phyloP scores from a whole-genome alignment of 1,140 invertebrate species.

The Zaprionus gabonicus region DNA sequence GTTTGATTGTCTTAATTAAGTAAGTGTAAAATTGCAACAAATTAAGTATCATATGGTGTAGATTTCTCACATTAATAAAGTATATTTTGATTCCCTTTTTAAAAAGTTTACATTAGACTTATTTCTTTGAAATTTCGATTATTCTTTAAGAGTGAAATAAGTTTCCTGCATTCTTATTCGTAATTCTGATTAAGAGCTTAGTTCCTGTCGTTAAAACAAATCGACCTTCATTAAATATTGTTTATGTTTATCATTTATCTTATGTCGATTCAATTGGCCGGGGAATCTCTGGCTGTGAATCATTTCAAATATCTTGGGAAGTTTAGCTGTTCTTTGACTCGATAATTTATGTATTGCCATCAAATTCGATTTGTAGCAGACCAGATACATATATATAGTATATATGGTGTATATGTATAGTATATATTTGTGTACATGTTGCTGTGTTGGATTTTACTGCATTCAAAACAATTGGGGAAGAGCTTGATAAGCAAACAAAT shows the following conservation, averaged over 20 bases:
- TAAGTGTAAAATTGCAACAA: no score
- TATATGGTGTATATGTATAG: constrained; percentile 2
- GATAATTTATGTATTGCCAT: constrained; percentile 40
- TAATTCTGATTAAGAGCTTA: neutral
- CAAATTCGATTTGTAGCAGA: constrained; percentile 10
- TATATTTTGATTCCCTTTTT: neutral
- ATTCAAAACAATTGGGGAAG: constrained; percentile 65
- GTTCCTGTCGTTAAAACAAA: constrained; percentile 29
- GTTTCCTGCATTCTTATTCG: neutral
- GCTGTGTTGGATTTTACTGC: constrained; percentile 38
- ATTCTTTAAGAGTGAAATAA: neutral
- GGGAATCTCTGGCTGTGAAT: constrained; percentile 33
- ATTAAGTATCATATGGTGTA: no score
- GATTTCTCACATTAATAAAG: neutral
- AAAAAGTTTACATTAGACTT: neutral
- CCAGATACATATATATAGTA: constrained; percentile 31
- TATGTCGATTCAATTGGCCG: constrained; percentile 7
- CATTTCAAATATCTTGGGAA: constrained; percentile 37
- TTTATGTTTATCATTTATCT: constrained; percentile 41
- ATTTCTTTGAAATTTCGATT: neutral
- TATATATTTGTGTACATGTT: constrained; percentile 32
- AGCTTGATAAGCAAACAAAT: constrained; percentile 73
- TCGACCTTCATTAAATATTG: constrained; percentile 41
- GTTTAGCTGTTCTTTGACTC: constrained; percentile 40
- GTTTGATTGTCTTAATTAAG: no score